phyloP scores from a whole-genome alignment of 2,797 vertebrate genomes.

The Acanthurus leucopareius region DNA sequence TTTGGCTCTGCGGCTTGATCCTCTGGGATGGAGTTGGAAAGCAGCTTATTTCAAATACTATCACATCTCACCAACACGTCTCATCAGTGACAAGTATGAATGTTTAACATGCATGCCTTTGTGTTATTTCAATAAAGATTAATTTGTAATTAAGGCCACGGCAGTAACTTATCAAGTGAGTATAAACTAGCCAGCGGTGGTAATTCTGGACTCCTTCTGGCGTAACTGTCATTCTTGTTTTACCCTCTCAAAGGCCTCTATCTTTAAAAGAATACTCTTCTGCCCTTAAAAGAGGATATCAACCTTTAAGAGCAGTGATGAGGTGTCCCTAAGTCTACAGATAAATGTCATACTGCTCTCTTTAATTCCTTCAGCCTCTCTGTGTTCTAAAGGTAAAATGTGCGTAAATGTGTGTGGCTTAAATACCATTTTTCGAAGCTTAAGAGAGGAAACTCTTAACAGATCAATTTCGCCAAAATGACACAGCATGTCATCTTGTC shows the following conservation, averaged over 20 bases:
- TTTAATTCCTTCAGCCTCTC: slow-evolving; percentile 73
- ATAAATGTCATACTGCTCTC: slow-evolving; percentile 84
- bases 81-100: slow-evolving; percentile 71
- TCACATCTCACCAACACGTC: slow-evolving; percentile 66
- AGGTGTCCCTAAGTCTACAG: slow-evolving; percentile 67
- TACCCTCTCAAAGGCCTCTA: slow-evolving; percentile 32
- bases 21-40: slow-evolving; percentile 73
- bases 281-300: slow-evolving; percentile 75
- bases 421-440: slow-evolving; percentile 70
- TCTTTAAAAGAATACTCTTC: slow-evolving; percentile 58
- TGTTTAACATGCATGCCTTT: slow-evolving; percentile 76
- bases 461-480: slow-evolving; percentile 83
- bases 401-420: slow-evolving; percentile 60
- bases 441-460: slow-evolving; percentile 68
- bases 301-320: slow-evolving; percentile 83
- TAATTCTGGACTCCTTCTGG: slow-evolving; percentile 56
- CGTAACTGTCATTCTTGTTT: slow-evolving; percentile 58
- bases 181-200: slow-evolving; percentile 38
- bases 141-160: slow-evolving; percentile 73
- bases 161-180: slow-evolving; percentile 58
- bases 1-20: slow-evolving; percentile 68
- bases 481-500: slow-evolving; percentile 78
- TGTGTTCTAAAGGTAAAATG: slow-evolving; percentile 64
- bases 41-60: slow-evolving; percentile 76
- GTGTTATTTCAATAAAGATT: slow-evolving; percentile 77